Evolutionary conservation across 2,888 invertebrate genomes (phyloP).

Genomic region (Silvanus unidentatus): DNA sequence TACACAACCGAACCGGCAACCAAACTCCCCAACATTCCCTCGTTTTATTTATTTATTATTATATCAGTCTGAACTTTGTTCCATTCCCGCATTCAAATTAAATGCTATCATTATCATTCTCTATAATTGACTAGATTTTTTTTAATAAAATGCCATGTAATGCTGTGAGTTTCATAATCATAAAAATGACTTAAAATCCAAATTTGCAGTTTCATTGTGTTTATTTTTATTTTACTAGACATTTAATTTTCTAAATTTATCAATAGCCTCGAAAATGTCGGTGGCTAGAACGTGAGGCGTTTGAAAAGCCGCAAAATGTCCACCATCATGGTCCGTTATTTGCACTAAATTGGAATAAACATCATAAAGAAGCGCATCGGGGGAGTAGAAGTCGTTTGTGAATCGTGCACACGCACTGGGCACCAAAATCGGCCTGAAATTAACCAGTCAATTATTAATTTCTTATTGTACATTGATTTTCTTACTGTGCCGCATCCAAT

Average conservation of each 20-base stretch:
- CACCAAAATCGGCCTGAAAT: slow-evolving; percentile 39
- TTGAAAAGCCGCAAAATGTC: slow-evolving; percentile 82
- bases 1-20: too few relatives aligned
- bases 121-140: too few relatives aligned
- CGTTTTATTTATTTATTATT: too few relatives aligned
- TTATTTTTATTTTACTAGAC: too few relatives aligned
- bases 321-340: slow-evolving; percentile 58
- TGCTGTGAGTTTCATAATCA: neutral
- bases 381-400: slow-evolving; percentile 58
- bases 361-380: slow-evolving; percentile 53
- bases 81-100: too few relatives aligned
- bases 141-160: neutral
- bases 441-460: neutral
- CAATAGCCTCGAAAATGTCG: slow-evolving; percentile 58
- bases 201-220: too few relatives aligned
- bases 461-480: too few relatives aligned
- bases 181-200: neutral
- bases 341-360: slow-evolving; percentile 64
- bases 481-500: too few relatives aligned
- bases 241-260: slow-evolving; percentile 40
- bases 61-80: too few relatives aligned
- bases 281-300: slow-evolving; percentile 61
- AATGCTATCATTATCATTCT: too few relatives aligned
- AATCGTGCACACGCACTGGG: slow-evolving; percentile 73
- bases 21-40: too few relatives aligned